A percentile compares a stretch with the other conserved stretches of the same genome.
Conservation (phyloP, 2,113 vertebrate species). For the Edolisoma coerulescens region DNA sequence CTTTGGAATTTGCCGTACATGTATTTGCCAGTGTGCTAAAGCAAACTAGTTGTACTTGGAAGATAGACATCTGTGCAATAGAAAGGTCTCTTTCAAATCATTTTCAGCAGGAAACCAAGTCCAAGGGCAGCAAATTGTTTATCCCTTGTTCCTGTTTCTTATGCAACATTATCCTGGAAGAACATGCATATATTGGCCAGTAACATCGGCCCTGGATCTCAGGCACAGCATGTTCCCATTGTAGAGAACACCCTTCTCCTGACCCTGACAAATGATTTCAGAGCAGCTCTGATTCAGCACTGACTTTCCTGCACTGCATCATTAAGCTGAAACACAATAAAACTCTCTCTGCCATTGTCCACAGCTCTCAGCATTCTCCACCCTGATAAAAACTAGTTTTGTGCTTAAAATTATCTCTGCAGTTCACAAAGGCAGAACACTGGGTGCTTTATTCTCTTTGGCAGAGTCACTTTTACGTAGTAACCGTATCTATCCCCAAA, state of each 20-base stretch:
- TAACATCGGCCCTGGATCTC: background rate
- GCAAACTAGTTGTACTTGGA: background rate
- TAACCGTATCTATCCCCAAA: background rate
- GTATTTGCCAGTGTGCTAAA: background rate
- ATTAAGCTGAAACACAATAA: background rate
- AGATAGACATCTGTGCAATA: background rate
- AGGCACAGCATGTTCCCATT: background rate
- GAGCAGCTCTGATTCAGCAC: slow-evolving; percentile 8
- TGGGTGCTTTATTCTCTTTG: background rate
- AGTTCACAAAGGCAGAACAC: background rate
- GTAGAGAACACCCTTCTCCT: background rate
- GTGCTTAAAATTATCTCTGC: background rate
- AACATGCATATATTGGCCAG: background rate
- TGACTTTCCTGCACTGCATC: background rate
- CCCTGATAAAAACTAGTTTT: background rate
- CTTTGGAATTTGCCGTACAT: background rate
- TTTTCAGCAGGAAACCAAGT: background rate
- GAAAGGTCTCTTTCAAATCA: background rate
- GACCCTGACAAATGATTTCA: background rate
- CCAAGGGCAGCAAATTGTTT: background rate
- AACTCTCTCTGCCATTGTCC: background rate
- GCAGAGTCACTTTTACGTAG: background rate
- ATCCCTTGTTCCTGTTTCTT: background rate
- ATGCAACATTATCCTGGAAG: background rate
- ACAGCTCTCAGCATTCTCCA: background rate